Evolutionary conservation across 2,888 invertebrate species (phyloP), one percentile per base, ranked within the genome.

Genomic region (Rhynchonema sp.): DNA sequence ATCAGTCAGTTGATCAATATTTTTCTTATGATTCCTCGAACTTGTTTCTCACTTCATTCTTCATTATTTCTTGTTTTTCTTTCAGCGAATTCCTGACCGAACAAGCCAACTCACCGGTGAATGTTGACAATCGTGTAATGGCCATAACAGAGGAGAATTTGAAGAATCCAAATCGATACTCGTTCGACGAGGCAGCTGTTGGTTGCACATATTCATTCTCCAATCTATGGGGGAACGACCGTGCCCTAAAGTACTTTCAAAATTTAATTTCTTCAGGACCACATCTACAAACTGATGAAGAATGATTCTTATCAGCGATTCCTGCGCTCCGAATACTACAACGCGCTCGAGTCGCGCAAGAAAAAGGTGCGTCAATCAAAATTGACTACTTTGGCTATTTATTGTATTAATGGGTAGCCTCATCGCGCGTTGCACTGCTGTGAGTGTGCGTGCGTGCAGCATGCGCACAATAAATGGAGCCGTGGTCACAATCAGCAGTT

Each of bases 201-300:
- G 76, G 79, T 30, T n/a, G 6, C 3, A 3, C 9, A 25, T 17
- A 38, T 13, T 17, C 6, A 38, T 13, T 17, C 38, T 38, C 9
- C 9, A 13, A 38, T 6, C 17, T 38, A 38, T 17, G 17, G 38
- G 38, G 17, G 9, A 38, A 38, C 6, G 17, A 17, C 38, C 6
- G 17, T 17, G 17, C 38, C 38, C 17, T 6, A 6, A 6, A 17
- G 9, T 38, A 38, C 6, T 13, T 17, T 38, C 17, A 17, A 38
- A 6, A 38, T 6, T 38, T 17, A 38, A 38, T 6, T 38, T 38
- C 70, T 71, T 57, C 79, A 91, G 90, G 87, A 91, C 9, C 98
- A 98, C 77, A 94, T 98, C 49, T 98, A 94, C 76, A 91, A 94
- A 73, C 80, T 99, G 68, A 99, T 98, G 98, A 96, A 96, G 75